phyloP scores from a whole-genome alignment of 2,797 vertebrate genomes.

The Phoxinus dragarum region DNA sequence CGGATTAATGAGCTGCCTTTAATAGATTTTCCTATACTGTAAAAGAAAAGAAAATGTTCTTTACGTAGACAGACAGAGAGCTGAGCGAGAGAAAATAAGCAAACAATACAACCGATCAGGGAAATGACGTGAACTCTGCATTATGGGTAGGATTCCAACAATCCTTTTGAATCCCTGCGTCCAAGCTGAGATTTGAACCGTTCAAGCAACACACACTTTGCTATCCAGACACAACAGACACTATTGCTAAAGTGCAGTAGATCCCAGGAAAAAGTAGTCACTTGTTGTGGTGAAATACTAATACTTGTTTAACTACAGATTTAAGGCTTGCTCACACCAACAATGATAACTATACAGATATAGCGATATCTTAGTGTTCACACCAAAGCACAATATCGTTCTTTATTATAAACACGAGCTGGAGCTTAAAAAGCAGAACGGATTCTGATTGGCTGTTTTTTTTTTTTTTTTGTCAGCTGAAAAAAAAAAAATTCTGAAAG shows the following conservation, averaged over 20 bases:
- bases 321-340: background rate
- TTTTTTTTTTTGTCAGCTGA: background rate
- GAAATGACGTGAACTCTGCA: background rate
- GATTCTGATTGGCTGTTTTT: background rate
- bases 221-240: background rate
- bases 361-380: background rate
- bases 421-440: background rate
- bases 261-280: background rate
- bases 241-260: background rate
- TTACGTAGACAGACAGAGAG: background rate
- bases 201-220: background rate
- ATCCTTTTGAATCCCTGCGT: constrained; percentile 1
- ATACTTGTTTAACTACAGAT: background rate
- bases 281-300: background rate
- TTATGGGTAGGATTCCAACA: constrained; percentile 1
- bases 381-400: background rate
- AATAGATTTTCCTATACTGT: constrained; percentile 54
- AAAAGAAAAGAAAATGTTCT: background rate
- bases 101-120: background rate
- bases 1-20: constrained; percentile 78
- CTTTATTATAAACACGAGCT: no score
- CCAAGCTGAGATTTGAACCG: background rate
- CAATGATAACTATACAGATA: background rate
- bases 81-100: background rate
- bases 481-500: background rate